These are phyloP conservation scores for Pelosia muscerda DNA, from an alignment of 2,888 invertebrate species.

Conservation along the genomic window DNA sequence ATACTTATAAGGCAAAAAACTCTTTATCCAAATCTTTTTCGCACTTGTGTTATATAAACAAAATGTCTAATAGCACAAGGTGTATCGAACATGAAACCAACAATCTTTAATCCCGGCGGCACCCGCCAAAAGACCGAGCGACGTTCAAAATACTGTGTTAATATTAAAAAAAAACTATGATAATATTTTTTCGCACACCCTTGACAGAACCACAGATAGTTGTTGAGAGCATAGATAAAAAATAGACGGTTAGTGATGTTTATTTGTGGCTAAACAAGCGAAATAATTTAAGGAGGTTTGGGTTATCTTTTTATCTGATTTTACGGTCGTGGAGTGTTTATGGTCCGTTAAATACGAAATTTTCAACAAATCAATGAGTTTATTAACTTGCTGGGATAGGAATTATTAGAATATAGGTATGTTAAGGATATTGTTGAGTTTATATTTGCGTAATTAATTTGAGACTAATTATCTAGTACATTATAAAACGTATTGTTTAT, in stretches of 20 bases:
- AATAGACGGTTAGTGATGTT: conserved; percentile 51
- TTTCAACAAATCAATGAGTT: conserved; percentile 8
- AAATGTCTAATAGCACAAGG: conserved; percentile 62
- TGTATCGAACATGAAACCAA: conserved; percentile 49
- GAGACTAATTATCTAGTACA: background rate
- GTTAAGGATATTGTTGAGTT: background rate
- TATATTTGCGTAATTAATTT: background rate
- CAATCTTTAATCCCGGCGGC: conserved; percentile 66
- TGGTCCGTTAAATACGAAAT: conserved; percentile 22
- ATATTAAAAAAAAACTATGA: conserved; percentile 42
- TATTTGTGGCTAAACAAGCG: conserved; percentile 58
- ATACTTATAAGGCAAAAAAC: conserved; percentile 21
- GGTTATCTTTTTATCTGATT: conserved; percentile 48
- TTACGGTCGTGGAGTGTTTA: conserved; percentile 37
- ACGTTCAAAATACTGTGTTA: conserved; percentile 13
- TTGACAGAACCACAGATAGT: conserved; percentile 75
- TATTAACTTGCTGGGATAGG: background rate
- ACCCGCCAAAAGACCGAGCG: conserved; percentile 70
- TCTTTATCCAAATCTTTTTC: conserved; percentile 51
- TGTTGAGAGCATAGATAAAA: conserved; percentile 55
- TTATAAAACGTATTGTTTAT: background rate
- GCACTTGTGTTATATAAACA: conserved; percentile 69
- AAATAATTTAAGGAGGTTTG: conserved; percentile 52
- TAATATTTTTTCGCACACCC: conserved; percentile 74
- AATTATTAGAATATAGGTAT: background rate